Evolutionary conservation across 2,888 invertebrate species (phyloP).

Genomic region (Lottia gigantea): DNA sequence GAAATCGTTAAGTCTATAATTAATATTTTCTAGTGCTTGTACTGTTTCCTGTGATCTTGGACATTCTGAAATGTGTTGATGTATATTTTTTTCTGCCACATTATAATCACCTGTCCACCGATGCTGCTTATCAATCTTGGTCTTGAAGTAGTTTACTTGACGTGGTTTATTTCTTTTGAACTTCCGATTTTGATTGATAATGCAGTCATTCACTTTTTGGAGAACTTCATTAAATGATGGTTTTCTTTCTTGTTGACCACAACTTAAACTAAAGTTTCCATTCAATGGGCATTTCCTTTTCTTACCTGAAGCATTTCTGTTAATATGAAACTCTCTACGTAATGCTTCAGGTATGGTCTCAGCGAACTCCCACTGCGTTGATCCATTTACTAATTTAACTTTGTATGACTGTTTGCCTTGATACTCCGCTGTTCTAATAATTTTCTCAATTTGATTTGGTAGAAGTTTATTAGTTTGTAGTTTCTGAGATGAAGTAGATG

Average conservation of each 20-base stretch:
- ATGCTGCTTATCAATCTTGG: too few species aligned
- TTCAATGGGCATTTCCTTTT: background rate
- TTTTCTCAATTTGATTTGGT: background rate
- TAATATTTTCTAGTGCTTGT: too few species aligned
- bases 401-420: background rate
- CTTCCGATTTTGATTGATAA: background rate
- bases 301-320: background rate
- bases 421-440: background rate
- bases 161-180: too few species aligned
- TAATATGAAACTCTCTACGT: background rate
- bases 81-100: too few species aligned
- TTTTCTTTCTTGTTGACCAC: background rate
- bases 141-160: too few species aligned
- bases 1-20: too few species aligned
- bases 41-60: too few species aligned
- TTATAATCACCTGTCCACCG: too few species aligned
- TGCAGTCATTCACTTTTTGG: background rate
- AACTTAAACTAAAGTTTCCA: background rate
- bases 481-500: background rate
- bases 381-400: background rate
- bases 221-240: background rate
- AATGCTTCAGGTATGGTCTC: background rate
- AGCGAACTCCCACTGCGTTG: background rate
- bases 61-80: too few species aligned
- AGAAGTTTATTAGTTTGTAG: background rate